Percentiles rank a stretch among this genome's conserved stretches.
phyloP scores from a whole-genome alignment of 2,888 invertebrate species.

The Lithophane semibrunnea region DNA sequence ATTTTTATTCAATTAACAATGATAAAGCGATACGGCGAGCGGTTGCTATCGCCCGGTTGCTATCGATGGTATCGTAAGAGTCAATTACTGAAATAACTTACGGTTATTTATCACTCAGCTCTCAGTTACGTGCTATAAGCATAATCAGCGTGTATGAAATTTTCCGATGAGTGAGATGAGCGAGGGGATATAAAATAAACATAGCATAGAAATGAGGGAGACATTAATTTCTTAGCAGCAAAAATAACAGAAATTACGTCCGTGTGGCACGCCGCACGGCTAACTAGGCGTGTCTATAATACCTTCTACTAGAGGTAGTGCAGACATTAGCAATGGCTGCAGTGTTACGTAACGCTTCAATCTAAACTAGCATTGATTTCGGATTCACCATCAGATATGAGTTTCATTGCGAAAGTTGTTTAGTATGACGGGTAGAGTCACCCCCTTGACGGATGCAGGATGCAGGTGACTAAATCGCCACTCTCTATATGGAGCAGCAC shows the following conservation, averaged over 20 bases:
- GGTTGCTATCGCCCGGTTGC: no score
- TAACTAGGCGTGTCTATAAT: slow-evolving; percentile 23
- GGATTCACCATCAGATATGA: not conserved
- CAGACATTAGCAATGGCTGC: slow-evolving; percentile 32
- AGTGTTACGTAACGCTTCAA: slow-evolving; percentile 28
- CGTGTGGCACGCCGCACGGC: not conserved
- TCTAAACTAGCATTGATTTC: slow-evolving; percentile 2
- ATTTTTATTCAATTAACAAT: no score
- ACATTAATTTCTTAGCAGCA: not conserved
- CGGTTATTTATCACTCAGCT: no score
- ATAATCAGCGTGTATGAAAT: no score
- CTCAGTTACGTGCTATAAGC: no score
- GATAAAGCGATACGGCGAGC: no score
- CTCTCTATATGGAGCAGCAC: not conserved
- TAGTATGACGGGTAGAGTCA: not conserved
- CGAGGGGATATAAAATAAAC: no score
- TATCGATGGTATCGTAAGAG: no score
- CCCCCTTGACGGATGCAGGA: not conserved
- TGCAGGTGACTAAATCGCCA: not conserved
- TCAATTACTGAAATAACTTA: no score
- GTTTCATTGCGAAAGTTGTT: not conserved
- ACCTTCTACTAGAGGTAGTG: not conserved
- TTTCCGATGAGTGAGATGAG: no score
- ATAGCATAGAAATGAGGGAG: no score
- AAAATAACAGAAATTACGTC: not conserved